Conservation (phyloP, 1,140 invertebrate genomes). For the Trichonephila clavata region DNA sequence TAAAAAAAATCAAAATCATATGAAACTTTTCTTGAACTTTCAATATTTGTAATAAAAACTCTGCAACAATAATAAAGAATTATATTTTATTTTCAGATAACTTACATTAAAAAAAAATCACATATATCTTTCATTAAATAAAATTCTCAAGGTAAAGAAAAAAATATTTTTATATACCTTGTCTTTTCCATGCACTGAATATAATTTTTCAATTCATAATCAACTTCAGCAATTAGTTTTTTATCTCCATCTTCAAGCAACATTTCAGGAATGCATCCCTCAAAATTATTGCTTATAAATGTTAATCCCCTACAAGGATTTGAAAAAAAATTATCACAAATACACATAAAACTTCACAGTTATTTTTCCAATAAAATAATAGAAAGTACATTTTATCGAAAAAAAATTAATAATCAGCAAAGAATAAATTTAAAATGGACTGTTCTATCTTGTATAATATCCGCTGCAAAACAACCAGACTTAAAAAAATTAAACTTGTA, state of each 20-base stretch:
- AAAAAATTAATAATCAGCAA: background rate
- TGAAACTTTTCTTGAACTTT: no score
- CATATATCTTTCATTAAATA: no score
- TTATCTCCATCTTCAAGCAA: slow-evolving; percentile 86
- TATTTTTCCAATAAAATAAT: background rate
- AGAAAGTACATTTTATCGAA: background rate
- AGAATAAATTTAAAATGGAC: no score
- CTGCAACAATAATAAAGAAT: background rate
- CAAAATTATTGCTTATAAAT: slow-evolving; percentile 94
- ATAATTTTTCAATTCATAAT: slow-evolving; percentile 91
- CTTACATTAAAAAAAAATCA: no score
- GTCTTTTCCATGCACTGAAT: slow-evolving; percentile 90
- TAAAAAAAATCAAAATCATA: background rate
- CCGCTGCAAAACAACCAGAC: no score
- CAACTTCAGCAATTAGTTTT: slow-evolving; percentile 89
- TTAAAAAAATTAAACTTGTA: no score
- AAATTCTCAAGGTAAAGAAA: no score
- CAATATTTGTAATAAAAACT: background rate
- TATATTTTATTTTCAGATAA: background rate
- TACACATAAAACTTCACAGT: no score
- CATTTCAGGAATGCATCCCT: slow-evolving; percentile 88
- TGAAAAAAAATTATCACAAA: background rate
- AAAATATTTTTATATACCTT: slow-evolving; percentile 81
- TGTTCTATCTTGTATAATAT: no score
- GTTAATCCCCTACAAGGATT: slow-evolving; percentile 86